These are phyloP conservation scores for Diglossa cyanea DNA, from an alignment of 2,797 vertebrate genomes.

Conservation along the genomic window DNA sequence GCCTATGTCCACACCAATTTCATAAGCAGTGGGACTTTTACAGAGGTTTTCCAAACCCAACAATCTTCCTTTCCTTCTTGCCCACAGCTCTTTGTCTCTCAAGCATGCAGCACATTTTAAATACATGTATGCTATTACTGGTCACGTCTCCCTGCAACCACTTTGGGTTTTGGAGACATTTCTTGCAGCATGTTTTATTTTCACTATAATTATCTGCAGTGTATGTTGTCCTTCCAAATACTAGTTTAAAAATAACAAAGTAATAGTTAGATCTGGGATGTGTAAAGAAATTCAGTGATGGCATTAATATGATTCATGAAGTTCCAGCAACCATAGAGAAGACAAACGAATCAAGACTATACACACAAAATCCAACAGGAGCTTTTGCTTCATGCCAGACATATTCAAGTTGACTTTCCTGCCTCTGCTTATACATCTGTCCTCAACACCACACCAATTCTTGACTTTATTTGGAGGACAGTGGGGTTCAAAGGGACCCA, in stretches of 20 bases:
- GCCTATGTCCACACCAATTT: neutral
- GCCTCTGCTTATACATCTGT: neutral
- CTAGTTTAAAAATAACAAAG: conserved; percentile 65
- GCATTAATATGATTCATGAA: conserved; percentile 46
- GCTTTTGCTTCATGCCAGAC: neutral
- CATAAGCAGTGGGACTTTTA: neutral
- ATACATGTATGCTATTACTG: conserved; percentile 22
- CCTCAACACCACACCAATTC: neutral
- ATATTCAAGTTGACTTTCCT: neutral
- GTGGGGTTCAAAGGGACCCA: neutral
- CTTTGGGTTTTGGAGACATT: conserved; percentile 45
- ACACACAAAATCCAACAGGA: neutral
- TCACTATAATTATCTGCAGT: conserved; percentile 62
- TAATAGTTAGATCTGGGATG: conserved; percentile 51
- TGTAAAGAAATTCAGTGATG: conserved; percentile 9
- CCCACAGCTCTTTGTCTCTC: conserved; percentile 10
- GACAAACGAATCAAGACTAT: neutral
- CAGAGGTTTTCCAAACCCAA: conserved; percentile 15
- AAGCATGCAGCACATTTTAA: conserved; percentile 23
- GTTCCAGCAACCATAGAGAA: conserved; percentile 25
- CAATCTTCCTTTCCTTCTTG: neutral
- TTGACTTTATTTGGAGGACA: neutral
- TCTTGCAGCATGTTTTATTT: conserved; percentile 45
- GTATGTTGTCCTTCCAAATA: conserved; percentile 66
- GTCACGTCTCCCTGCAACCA: conserved; percentile 54